A percentile compares a stretch with the other conserved stretches of the same genome.
phyloP scores from a whole-genome alignment of 1,140 invertebrate genomes.

The Apolygus lucorum region DNA sequence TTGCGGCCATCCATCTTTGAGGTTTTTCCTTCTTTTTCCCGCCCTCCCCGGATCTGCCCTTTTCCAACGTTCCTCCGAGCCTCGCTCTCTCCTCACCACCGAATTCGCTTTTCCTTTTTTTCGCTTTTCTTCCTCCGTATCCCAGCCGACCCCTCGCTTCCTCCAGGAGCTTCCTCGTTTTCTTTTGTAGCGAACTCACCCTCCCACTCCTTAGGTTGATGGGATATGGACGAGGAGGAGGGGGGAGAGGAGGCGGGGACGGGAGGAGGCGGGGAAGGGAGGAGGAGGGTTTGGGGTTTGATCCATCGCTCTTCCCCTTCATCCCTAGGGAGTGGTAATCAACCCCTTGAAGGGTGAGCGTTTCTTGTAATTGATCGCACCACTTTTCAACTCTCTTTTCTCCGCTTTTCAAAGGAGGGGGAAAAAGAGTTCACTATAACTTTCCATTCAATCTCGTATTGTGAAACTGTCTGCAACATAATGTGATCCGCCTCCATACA shows the following conservation, averaged over 20 bases:
- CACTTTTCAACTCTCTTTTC: conserved; percentile 15
- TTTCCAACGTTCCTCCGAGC: background rate
- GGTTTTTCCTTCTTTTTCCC: conserved; percentile 12
- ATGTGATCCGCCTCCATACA: background rate
- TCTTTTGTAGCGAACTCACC: background rate
- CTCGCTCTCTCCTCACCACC: background rate
- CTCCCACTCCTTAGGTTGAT: background rate
- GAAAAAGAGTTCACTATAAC: background rate
- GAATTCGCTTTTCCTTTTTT: background rate
- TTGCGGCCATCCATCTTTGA: conserved; percentile 21
- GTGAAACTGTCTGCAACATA: background rate
- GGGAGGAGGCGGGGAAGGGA: no score
- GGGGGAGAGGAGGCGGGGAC: no score
- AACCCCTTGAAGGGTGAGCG: conserved; percentile 14
- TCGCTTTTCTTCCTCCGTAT: no score
- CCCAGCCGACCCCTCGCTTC: background rate
- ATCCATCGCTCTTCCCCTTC: conserved; percentile 4
- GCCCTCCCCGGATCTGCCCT: background rate
- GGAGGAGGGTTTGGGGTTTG: background rate
- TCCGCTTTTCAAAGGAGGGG: background rate
- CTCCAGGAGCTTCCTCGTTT: background rate
- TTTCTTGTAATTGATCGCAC: conserved; percentile 15
- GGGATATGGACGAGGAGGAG: background rate
- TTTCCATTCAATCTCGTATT: background rate
- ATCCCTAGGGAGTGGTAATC: conserved; percentile 8